Evolutionary conservation across 64 coral and sea anemone genomes (phyloP).

Genomic region (Montipora sp.): DNA sequence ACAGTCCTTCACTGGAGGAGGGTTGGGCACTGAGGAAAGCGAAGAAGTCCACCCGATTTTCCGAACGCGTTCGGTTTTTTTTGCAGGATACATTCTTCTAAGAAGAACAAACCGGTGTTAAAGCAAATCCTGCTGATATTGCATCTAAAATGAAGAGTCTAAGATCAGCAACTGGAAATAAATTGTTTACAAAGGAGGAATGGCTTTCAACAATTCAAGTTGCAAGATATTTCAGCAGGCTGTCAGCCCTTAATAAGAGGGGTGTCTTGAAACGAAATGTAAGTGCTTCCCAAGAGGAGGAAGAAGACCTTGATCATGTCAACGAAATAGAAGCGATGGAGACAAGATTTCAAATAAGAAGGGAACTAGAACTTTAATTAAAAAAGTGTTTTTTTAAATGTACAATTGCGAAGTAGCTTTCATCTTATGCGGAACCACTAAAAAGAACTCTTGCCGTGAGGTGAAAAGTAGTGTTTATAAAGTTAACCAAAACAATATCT

Average conservation of each 20-base stretch:
- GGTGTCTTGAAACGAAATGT: conserved; percentile 11
- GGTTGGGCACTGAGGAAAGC: conserved; percentile 12
- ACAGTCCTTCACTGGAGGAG: neutral
- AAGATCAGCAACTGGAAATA: neutral
- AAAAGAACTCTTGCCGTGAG: neutral
- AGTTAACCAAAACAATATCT: neutral
- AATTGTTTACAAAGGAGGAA: conserved; percentile 14
- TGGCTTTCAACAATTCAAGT: conserved; percentile 29
- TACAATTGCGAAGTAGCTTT: neutral
- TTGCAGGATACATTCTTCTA: conserved; percentile 29
- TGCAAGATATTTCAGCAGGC: conserved; percentile 24
- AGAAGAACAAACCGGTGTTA: conserved; percentile 23
- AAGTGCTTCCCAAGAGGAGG: neutral
- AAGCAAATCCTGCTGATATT: conserved; percentile 25
- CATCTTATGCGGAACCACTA: neutral
- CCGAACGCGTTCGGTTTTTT: neutral
- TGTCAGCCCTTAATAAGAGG: neutral
- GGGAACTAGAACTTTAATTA: conserved; percentile 11
- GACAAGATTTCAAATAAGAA: conserved; percentile 15
- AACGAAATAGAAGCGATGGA: conserved; percentile 14
- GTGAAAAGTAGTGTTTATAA: neutral
- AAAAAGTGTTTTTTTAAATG: neutral
- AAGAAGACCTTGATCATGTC: conserved; percentile 17
- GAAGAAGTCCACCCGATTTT: neutral
- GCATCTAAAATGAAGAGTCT: conserved; percentile 22